Evolutionary conservation across 2,888 invertebrate genomes (phyloP), one percentile per base, ranked within the genome.

Genomic region (Aspidiotus rigidus): DNA sequence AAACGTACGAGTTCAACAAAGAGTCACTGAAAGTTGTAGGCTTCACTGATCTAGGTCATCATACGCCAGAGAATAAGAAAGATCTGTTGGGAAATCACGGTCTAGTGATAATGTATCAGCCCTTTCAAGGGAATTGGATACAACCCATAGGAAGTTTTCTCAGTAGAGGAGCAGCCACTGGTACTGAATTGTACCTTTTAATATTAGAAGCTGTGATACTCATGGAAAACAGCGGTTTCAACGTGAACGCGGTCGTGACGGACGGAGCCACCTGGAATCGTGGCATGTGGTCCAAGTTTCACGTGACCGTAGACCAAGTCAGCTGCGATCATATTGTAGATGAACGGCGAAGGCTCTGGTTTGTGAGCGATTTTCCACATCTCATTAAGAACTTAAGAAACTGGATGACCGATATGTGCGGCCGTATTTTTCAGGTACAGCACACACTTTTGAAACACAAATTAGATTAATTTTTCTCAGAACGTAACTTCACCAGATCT

Each of bases 181-280:
- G 74, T 41, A 66, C 39, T 16, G 57, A 73, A 5, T 64, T 75
- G 10, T 72, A 74, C 39, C 67, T 73, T 16, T 28, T 76, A 3
- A 54, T 75, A 42, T 28, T 74, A 10, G 74, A 75, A 63, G 74
- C 73, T 16, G 72, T 74, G 7, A 55, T 74, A 8, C 71, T 74
- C 7, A 11, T 74, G 16, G 72, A 71, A 57, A 72, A 73, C 44
- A 41, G 69, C 53, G 72, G 72, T 0, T 72, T 74, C 60, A 60
- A 53, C 60, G 72, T 75, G 0, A 73, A 75, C 70, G 72, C 70
- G 7, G 71, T 75, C 8, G 71, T 70, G 15, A 72, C 71, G 6
- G 75, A 75, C 69, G 75, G 73, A 8, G 74, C 74, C 10, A 39
- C 64, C 15, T 75, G 75, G 74, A 75, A 76, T 67, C 60, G 74